Percentiles rank a stretch among this genome's conserved stretches.
phyloP scores from a whole-genome alignment of 2,797 vertebrate species.

The Oreochromis mossambicus region DNA sequence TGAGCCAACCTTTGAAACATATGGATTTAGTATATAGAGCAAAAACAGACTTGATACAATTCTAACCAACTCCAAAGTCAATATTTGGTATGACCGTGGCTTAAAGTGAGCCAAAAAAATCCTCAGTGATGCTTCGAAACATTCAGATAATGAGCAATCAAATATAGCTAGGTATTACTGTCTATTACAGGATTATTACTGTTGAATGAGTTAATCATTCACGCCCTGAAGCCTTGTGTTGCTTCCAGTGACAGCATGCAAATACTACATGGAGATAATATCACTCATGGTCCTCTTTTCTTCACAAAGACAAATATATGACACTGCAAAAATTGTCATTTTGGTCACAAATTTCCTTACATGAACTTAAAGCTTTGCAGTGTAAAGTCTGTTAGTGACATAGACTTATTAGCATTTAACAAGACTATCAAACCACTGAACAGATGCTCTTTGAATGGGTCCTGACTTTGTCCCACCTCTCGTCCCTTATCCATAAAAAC shows the following conservation, averaged over 20 bases:
- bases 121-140: not conserved
- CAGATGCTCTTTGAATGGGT: not conserved
- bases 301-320: not conserved
- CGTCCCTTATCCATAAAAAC: not conserved
- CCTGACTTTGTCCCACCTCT: not conserved
- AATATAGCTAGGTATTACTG: not conserved
- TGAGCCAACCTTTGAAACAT: not conserved
- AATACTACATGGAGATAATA: not conserved
- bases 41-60: not conserved
- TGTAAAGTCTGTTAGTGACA: not conserved
- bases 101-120: not conserved
- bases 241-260: accelerated
- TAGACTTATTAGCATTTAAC: not conserved
- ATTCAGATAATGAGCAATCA: not conserved
- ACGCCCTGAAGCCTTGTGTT: not conserved
- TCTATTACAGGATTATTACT: not conserved
- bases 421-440: not conserved
- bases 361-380: not conserved
- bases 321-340: not conserved
- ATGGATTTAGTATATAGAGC: not conserved
- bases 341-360: not conserved
- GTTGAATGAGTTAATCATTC: not conserved
- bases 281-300: not conserved
- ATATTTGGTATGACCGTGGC: not conserved
- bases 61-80: not conserved